phyloP scores from a whole-genome alignment of 2,113 vertebrate genomes.

The Sarotherodon lohbergeri region DNA sequence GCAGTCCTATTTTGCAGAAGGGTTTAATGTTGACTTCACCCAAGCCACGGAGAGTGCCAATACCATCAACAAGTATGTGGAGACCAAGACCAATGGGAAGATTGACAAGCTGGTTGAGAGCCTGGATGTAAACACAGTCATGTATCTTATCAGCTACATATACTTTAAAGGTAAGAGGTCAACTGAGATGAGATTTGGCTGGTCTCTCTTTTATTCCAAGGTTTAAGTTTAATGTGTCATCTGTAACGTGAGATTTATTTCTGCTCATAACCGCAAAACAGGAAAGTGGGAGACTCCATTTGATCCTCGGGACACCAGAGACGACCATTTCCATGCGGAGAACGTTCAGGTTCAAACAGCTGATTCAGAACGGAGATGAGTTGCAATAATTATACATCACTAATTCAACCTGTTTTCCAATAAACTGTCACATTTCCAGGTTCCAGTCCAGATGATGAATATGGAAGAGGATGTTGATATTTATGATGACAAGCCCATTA shows the following conservation, averaged over 20 bases:
- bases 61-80: slow-evolving; percentile 57
- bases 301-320: slow-evolving; percentile 6
- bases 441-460: slow-evolving; percentile 74
- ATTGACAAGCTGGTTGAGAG: slow-evolving; percentile 53
- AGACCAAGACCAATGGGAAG: slow-evolving; percentile 63
- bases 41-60: slow-evolving; percentile 18
- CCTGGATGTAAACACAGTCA: slow-evolving; percentile 41
- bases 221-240: neutral
- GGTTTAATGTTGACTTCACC: slow-evolving; percentile 57
- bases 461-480: neutral
- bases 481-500: slow-evolving; percentile 69
- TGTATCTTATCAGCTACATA: slow-evolving; percentile 71
- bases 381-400: neutral
- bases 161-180: slow-evolving; percentile 70
- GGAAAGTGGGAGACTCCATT: slow-evolving; percentile 71
- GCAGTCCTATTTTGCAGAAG: slow-evolving; percentile 49
- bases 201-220: neutral
- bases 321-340: slow-evolving; percentile 51
- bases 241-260: neutral
- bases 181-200: neutral
- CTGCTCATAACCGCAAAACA: slow-evolving; percentile 15
- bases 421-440: slow-evolving; percentile 15
- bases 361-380: neutral
- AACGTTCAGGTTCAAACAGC: slow-evolving; percentile 43
- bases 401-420: neutral